A percentile compares a stretch with the other conserved stretches of the same genome.
Evolutionary conservation across 2,888 invertebrate species (phyloP).

Genomic region (Cheilosia impressa): DNA sequence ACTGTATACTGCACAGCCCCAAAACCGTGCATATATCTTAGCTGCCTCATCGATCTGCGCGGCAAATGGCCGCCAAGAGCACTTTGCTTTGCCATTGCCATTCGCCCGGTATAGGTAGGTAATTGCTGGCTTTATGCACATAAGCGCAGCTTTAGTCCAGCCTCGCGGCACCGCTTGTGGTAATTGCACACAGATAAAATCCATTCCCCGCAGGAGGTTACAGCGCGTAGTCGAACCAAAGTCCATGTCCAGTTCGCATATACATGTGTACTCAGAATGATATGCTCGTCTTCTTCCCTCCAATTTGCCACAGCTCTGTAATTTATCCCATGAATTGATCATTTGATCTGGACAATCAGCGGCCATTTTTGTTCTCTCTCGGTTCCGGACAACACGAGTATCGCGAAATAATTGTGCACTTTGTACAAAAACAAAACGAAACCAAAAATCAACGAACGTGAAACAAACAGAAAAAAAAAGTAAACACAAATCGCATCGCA

Average conservation of each 20-base stretch:
- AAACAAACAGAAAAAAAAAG: not conserved
- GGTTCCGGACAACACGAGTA: constrained; percentile 25
- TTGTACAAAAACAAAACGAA: constrained; percentile 62
- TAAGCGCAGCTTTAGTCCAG: constrained; percentile 72
- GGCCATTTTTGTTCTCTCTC: constrained; percentile 66
- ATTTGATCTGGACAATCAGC: constrained; percentile 74
- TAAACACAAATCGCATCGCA: constrained; percentile 62
- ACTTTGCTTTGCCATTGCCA: constrained; percentile 66
- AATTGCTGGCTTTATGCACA: constrained; percentile 70
- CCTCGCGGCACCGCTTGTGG: constrained; percentile 71
- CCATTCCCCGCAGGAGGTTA: constrained; percentile 36
- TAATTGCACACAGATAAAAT: constrained; percentile 55
- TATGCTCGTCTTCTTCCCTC: constrained; percentile 70
- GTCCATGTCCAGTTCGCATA: not conserved
- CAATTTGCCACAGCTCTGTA: constrained; percentile 64
- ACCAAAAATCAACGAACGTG: not conserved
- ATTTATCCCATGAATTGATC: constrained; percentile 70
- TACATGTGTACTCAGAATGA: not conserved
- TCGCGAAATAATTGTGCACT: constrained; percentile 71
- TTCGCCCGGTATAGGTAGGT: constrained; percentile 45
- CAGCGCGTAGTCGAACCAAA: not conserved
- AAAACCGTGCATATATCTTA: constrained; percentile 13
- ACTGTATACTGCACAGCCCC: constrained; percentile 15
- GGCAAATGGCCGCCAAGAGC: constrained; percentile 73
- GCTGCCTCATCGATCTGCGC: constrained; percentile 27